A percentile compares a stretch with the other conserved stretches of the same genome.
Evolutionary conservation across 1,140 invertebrate genomes (phyloP).

Genomic region (Cotesia typhae): DNA sequence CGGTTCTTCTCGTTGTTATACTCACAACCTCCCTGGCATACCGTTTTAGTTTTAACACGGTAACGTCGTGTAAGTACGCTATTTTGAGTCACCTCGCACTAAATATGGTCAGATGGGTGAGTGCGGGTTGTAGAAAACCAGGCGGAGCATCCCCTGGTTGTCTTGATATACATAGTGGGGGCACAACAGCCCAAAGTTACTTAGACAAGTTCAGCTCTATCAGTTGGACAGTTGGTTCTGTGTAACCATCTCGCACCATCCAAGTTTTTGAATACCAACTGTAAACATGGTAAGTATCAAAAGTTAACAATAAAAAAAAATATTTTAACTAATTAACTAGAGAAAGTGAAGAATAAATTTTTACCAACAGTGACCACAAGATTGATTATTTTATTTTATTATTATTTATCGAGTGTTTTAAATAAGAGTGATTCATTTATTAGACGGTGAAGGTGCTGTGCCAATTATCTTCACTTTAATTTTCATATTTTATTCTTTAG

Average conservation of each 20-base stretch:
- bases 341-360: not conserved
- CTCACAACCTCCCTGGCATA: conserved; percentile 44
- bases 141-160: conserved; percentile 52
- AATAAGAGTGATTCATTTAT: no score
- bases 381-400: no score
- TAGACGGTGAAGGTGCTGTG: no score
- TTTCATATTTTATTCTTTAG: no score
- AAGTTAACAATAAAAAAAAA: no score
- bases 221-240: conserved; percentile 64
- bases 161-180: conserved; percentile 52
- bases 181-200: conserved; percentile 59
- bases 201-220: conserved; percentile 64
- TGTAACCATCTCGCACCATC: conserved; percentile 62
- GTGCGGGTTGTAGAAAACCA: conserved; percentile 52
- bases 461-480: no score
- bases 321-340: not conserved
- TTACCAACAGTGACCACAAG: not conserved
- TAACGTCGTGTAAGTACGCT: conserved; percentile 51
- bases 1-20: not conserved
- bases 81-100: conserved; percentile 62
- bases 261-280: conserved; percentile 46
- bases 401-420: no score
- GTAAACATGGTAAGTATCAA: conserved; percentile 59
- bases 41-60: conserved; percentile 56
- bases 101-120: conserved; percentile 65